Evolutionary conservation across 2,888 invertebrate genomes (phyloP).

Genomic region (Apamea anceps): DNA sequence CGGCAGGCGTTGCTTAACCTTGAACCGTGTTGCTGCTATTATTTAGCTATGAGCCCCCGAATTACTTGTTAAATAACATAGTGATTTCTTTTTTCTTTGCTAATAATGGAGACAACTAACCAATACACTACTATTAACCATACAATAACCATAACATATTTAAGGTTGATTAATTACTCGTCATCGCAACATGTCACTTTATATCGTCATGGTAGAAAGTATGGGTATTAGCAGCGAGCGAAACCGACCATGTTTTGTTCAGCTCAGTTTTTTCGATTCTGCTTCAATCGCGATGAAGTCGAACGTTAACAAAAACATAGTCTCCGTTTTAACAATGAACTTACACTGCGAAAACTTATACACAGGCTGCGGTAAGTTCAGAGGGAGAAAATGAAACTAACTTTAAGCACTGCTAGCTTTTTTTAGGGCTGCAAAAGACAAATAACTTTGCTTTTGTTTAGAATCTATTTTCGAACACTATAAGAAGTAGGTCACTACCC

Average conservation of each 20-base stretch:
- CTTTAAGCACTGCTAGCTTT: not conserved
- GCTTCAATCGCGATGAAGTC: constrained; percentile 76
- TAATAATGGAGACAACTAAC: not conserved
- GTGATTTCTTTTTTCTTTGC: not conserved
- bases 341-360: constrained; percentile 72
- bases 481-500: constrained; percentile 18
- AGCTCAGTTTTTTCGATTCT: constrained; percentile 73
- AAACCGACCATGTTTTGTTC: constrained; percentile 82
- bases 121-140: too few relatives aligned
- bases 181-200: constrained; percentile 56
- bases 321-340: constrained; percentile 81
- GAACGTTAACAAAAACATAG: constrained; percentile 78
- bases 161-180: constrained; percentile 26
- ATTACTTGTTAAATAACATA: constrained; percentile 9
- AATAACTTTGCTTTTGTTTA: constrained; percentile 5
- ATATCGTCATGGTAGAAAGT: constrained; percentile 72
- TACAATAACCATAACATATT: not conserved
- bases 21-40: too few relatives aligned
- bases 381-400: constrained; percentile 30
- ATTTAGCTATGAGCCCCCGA: not conserved
- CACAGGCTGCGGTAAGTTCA: constrained; percentile 71
- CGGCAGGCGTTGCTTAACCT: too few relatives aligned
- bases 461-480: constrained; percentile 15
- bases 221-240: constrained; percentile 75
- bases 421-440: not conserved